Percentiles rank a stretch among this genome's conserved stretches.
Evolutionary conservation across 1,140 invertebrate genomes (phyloP).

Genomic region (Stegodyphus dumicola): DNA sequence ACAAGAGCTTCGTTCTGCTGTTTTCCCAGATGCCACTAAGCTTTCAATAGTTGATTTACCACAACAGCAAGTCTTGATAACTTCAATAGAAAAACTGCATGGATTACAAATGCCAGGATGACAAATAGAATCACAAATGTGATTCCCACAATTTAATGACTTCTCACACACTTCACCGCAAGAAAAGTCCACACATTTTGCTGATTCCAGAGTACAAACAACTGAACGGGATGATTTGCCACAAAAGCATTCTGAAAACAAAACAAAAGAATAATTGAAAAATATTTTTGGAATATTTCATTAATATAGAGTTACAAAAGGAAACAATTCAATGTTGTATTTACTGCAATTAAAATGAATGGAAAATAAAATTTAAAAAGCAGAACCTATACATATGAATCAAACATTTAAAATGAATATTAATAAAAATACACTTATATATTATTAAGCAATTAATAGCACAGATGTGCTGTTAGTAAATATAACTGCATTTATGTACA

Average conservation of each 20-base stretch:
- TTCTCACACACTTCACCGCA: conserved; percentile 68
- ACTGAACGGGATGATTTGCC: conserved; percentile 71
- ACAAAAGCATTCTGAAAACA: conserved; percentile 75
- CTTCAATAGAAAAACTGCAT: conserved; percentile 75
- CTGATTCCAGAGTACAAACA: conserved; percentile 69
- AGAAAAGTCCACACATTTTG: conserved; percentile 64
- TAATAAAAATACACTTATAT: no score
- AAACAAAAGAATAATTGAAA: conserved; percentile 36
- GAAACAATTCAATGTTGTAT: no score
- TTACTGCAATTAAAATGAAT: no score
- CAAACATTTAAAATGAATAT: no score
- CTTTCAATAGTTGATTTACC: conserved; percentile 75
- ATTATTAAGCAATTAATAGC: no score
- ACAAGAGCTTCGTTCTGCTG: conserved; percentile 74
- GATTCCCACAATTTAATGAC: conserved; percentile 65
- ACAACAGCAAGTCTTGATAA: conserved; percentile 85
- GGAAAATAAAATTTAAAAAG: no score
- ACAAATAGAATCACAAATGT: conserved; percentile 66
- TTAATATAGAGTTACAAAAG: no score
- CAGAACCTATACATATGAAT: no score
- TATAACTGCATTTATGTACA: no score
- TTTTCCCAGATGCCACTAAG: conserved; percentile 61
- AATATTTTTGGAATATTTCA: no score
- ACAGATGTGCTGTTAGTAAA: no score
- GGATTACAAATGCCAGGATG: conserved; percentile 67